phyloP scores from a whole-genome alignment of 2,888 invertebrate genomes.

The Ornithoptera alexandrae region DNA sequence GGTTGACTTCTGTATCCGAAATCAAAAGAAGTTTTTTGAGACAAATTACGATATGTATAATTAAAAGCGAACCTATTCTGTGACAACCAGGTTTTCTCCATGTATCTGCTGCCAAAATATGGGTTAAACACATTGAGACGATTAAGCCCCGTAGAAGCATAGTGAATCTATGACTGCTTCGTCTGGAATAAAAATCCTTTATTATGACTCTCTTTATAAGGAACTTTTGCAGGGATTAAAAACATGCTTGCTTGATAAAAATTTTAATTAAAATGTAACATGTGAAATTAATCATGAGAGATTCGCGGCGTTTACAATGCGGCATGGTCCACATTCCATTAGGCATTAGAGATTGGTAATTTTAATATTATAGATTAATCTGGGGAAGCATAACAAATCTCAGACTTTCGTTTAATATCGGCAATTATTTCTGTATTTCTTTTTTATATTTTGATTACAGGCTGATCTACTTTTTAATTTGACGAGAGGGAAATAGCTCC shows the following conservation, averaged over 20 bases:
- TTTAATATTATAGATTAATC: too few species aligned
- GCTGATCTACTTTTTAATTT: too few species aligned
- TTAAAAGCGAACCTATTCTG: constrained; percentile 82
- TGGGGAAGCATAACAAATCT: too few species aligned
- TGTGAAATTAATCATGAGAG: too few species aligned
- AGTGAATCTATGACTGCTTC: constrained; percentile 32
- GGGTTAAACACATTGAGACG: constrained; percentile 52
- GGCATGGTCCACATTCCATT: not conserved
- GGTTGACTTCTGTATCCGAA: too few species aligned
- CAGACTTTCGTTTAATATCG: too few species aligned
- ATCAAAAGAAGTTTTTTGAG: not conserved
- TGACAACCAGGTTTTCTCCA: constrained; percentile 91
- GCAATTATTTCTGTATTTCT: too few species aligned
- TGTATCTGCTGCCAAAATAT: constrained; percentile 67
- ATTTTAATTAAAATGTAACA: not conserved
- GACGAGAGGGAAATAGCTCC: too few species aligned
- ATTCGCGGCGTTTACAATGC: not conserved
- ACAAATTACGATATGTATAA: not conserved
- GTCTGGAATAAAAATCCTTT: constrained; percentile 19
- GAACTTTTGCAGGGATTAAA: constrained; percentile 34
- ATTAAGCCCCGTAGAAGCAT: constrained; percentile 60
- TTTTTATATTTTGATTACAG: too few species aligned
- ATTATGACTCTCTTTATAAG: constrained; percentile 39
- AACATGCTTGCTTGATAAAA: constrained; percentile 30
- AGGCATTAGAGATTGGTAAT: too few species aligned